Conservation (phyloP, 2,113 vertebrate species). For the Poecilia latipinna region DNA sequence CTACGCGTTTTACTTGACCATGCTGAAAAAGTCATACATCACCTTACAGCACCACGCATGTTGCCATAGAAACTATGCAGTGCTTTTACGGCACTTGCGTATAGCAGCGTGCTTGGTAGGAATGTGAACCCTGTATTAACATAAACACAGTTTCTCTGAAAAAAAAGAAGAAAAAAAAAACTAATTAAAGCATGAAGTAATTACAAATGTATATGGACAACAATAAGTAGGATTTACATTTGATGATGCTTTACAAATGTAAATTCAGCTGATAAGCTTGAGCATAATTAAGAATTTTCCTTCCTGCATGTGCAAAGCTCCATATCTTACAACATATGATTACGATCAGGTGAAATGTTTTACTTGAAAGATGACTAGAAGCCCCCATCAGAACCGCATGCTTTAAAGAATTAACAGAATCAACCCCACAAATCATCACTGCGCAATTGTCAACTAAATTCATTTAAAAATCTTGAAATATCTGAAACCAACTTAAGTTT, state of each 20-base stretch:
- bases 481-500: not conserved
- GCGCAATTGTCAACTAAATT: not conserved
- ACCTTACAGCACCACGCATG: slow-evolving; percentile 45
- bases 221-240: not conserved
- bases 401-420: not conserved
- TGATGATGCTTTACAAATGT: not conserved
- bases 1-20: slow-evolving; percentile 55
- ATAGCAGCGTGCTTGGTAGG: slow-evolving; percentile 29
- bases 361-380: not conserved
- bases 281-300: not conserved
- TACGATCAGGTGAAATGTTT: not conserved
- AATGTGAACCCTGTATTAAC: slow-evolving; percentile 8
- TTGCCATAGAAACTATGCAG: slow-evolving; percentile 69
- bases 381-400: not conserved
- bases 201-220: not conserved
- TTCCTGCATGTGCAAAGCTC: not conserved
- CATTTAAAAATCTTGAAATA: not conserved
- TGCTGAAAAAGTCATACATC: slow-evolving; percentile 38
- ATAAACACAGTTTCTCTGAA: not conserved
- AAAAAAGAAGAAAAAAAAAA: not conserved
- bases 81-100: slow-evolving; percentile 13
- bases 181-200: not conserved
- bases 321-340: not conserved
- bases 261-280: not conserved
- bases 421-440: not conserved